Conservation (phyloP, 2,797 vertebrate species). For the Peromyscus aztecus region DNA sequence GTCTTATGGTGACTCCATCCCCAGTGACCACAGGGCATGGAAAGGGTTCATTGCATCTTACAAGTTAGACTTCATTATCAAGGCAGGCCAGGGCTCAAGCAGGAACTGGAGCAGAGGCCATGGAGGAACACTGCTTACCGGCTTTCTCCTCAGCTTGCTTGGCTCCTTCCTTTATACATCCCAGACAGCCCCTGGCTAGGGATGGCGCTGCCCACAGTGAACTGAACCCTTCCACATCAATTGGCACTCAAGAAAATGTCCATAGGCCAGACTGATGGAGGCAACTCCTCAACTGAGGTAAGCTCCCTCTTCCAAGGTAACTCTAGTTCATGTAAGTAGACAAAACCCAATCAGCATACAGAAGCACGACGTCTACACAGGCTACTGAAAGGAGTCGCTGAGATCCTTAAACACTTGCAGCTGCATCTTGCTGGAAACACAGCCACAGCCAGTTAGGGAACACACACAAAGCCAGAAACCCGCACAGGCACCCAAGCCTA, state of each 20-base stretch:
- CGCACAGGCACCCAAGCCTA: neutral
- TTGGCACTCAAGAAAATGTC: neutral
- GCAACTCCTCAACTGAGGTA: rapidly evolving
- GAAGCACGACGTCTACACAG: neutral
- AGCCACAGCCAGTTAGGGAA: neutral
- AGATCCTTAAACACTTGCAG: neutral
- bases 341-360: neutral
- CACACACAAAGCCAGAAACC: neutral
- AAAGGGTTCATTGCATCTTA: neutral
- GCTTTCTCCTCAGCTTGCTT: too few species aligned
- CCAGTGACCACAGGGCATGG: neutral
- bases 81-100: neutral
- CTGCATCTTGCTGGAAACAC: neutral
- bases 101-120: neutral
- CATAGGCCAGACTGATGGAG: neutral
- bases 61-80: neutral
- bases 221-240: neutral
- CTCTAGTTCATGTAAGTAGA: neutral
- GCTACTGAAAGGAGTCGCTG: neutral
- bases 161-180: neutral
- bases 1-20: neutral
- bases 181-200: neutral
- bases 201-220: neutral
- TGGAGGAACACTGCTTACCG: neutral
- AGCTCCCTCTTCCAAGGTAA: too few species aligned